A percentile compares a stretch with the other conserved stretches of the same genome.
Conservation (phyloP, 1,140 invertebrate genomes). For the Drosophila trapezifrons region DNA sequence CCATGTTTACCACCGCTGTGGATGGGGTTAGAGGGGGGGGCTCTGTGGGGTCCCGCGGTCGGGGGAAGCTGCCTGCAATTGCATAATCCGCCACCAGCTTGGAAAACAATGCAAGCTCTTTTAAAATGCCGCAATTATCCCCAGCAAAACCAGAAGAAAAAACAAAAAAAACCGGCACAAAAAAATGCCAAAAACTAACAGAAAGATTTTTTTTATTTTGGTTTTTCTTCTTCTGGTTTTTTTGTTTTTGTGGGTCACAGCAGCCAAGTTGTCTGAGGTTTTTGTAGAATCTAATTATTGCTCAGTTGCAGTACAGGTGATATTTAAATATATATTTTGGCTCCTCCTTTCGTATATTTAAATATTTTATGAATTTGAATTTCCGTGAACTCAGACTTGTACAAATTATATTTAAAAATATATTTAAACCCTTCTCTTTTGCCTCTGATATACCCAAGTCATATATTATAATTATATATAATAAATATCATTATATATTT, state of each 20-base stretch:
- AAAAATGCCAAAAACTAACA: constrained; percentile 34
- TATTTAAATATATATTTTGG: constrained; percentile 23
- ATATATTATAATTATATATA: neutral
- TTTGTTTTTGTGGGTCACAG: constrained; percentile 55
- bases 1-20: constrained; percentile 57
- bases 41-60: neutral
- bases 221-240: constrained; percentile 1
- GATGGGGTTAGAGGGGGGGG: constrained; percentile 2
- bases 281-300: constrained; percentile 58
- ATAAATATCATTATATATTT: neutral
- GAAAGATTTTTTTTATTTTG: constrained; percentile 33
- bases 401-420: neutral
- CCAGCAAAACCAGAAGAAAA: constrained; percentile 52
- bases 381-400: too few relatives aligned
- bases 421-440: too few relatives aligned
- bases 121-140: constrained; percentile 80
- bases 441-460: too few relatives aligned
- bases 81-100: constrained; percentile 67
- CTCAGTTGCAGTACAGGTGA: constrained; percentile 9
- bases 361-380: too few relatives aligned
- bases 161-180: constrained; percentile 22
- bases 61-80: constrained; percentile 46
- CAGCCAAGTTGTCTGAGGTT: constrained; percentile 41
- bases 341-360: neutral
- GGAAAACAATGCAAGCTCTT: constrained; percentile 73